Evolutionary conservation across 2,888 invertebrate species (phyloP), one percentile per base, ranked within the genome.

Genomic region (Eilema griseolum): DNA sequence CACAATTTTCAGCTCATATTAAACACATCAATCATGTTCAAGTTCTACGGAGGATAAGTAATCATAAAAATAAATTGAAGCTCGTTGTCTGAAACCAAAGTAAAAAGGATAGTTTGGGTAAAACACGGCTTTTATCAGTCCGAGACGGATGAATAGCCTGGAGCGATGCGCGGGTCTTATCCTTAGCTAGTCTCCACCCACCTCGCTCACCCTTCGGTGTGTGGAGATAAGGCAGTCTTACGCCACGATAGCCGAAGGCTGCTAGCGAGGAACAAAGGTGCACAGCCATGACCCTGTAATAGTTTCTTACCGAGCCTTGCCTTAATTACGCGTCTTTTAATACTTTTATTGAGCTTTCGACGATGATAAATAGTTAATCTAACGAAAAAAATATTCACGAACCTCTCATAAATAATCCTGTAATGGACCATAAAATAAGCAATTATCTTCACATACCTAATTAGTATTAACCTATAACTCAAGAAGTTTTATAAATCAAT

Each of bases 71-170:
- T 86, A 86, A 86, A 89, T 85, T 86, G 86, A 81, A 85, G 80
- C 79, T 81, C 76, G 82, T 74, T 80, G 73, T 79, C 71, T 82
- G 74, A 74, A 79, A 81, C 79, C 79, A 80, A 80, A 82, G 83
- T 79, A 85, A 85, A 86, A 86, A 83, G 82, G 85, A 85, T 86
- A 85, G 87, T 88, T 86, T 76, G 76, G 78, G 77, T 83, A 80
- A 86, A 88, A 85, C 83, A 83, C 80, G 76, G 85, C 79, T 86
- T 90, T 89, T 90, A 90, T 90, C 88, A 85, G 85, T 80, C 62
- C 78, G 80, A 85, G 85, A 88, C 84, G 87, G 83, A 88, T 85
- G 85, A 86, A 83, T 86, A 81, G 86, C 91, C 83, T 33, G 79
- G 72, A 83, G 89, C 89, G 74, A 83, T 84, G 83, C 79, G 83